A percentile compares a stretch with the other conserved stretches of the same genome.
These are phyloP conservation scores for Hypanus sabinus DNA, from an alignment of 2,113 vertebrate genomes.

Conservation along the genomic window DNA sequence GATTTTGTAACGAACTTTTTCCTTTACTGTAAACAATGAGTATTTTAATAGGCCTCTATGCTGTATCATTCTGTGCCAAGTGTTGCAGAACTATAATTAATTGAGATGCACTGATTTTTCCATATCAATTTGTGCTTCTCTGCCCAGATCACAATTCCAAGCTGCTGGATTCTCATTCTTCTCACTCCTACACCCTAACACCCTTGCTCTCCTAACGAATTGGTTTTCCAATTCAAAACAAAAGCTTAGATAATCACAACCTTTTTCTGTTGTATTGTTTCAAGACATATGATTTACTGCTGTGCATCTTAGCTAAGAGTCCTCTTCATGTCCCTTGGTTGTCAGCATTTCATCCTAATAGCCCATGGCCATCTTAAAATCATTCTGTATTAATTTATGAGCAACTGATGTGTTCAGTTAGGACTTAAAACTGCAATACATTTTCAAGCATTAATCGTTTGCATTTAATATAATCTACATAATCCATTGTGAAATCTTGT, in stretches of 20 bases:
- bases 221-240: not conserved
- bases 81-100: not conserved
- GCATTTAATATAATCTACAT: no score
- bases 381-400: no score
- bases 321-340: not conserved
- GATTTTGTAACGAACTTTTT: not conserved
- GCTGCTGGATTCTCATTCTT: not conserved
- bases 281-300: not conserved
- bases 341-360: no score
- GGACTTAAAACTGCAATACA: not conserved
- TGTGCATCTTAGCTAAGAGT: not conserved
- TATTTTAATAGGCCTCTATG: no score
- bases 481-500: not conserved
- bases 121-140: no score
- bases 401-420: not conserved
- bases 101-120: not conserved
- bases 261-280: not conserved
- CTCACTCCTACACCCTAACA: not conserved
- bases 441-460: not conserved
- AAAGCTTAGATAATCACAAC: not conserved
- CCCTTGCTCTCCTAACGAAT: not conserved
- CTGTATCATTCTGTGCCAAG: no score
- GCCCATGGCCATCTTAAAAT: not conserved
- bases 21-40: no score
- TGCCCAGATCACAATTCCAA: no score